Evolutionary conservation across 92 coral and sea anemone species (phyloP), one percentile per base, ranked within the genome.

Genomic region (Hydrozoanthus gracilis): DNA sequence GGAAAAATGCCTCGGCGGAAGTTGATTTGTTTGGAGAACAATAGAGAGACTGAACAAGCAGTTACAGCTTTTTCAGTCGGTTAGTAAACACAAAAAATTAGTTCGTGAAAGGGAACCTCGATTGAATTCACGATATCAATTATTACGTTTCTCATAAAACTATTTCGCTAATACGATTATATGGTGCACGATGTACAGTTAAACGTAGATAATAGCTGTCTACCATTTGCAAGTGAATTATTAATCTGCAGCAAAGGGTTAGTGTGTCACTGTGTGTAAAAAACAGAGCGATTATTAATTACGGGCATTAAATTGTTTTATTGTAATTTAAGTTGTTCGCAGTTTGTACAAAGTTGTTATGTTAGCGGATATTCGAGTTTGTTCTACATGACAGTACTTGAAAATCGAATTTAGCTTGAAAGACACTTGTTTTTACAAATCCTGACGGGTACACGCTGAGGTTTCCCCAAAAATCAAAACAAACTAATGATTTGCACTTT

Each of bases 21-120:
- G 85, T 80, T 66, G 75, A 65, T 80, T 80, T 47, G 73, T 12
- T 27, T 76, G 56, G 60, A 79, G 55, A 48, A 80, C 85, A 64
- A 80, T 80, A 46, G 85, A 16, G 20, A 3, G 51, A 78, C 39
- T 58, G 67, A 45, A n/a, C 67, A n/a, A 60, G 2, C 46, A 48
- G 69, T n/a, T 17, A 44, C 17, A 65, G 69, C 72, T 44, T 64
- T 64, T 52, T 15, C 51, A 54, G 72, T 45, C 73, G 48, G 56
- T 11, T 4, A 18, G 69, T 80, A 80, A 80, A 62, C 55, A 78
- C 71, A 39, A 7, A 60, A 78, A 17, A 62, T 15, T 4, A 3
- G 67, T 62, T 7, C 60, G 74, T 9, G 5, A 80, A 47, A 45
- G 47, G 58, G 15, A 8, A 68, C 44, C 46, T 68, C 46, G 44